These are phyloP conservation scores for Pseudomyrmex cubaensis DNA, from an alignment of 1,140 invertebrate genomes.

Conservation along the genomic window DNA sequence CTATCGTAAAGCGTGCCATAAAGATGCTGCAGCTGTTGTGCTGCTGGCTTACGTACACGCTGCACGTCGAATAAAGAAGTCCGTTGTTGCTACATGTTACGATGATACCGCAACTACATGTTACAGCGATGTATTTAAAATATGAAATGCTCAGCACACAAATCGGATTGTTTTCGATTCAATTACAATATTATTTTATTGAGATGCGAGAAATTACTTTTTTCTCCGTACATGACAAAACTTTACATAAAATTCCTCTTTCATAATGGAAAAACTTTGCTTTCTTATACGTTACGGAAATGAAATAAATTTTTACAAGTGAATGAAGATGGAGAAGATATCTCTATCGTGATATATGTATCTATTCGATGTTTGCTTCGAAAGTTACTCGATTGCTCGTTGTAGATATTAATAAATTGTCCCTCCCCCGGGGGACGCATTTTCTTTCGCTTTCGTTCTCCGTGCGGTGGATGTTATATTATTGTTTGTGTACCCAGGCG, in stretches of 20 bases:
- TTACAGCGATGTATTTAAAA: too few species aligned
- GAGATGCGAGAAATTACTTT: not conserved
- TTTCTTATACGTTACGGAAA: not conserved
- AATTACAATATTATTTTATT: not conserved
- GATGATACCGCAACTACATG: not conserved
- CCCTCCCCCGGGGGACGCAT: slow-evolving; percentile 28
- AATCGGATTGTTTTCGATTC: not conserved
- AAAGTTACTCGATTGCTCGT: slow-evolving; percentile 16
- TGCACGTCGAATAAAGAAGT: slow-evolving; percentile 50
- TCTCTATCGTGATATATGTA: too few species aligned
- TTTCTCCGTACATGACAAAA: not conserved
- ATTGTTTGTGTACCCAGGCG: slow-evolving; percentile 65
- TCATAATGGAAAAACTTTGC: not conserved
- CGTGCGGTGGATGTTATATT: slow-evolving; percentile 58
- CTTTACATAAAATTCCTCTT: too few species aligned
- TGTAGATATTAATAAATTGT: slow-evolving; percentile 70
- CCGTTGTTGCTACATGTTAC: slow-evolving; percentile 4
- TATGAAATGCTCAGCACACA: too few species aligned
- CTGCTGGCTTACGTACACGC: not conserved
- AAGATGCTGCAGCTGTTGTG: slow-evolving; percentile 54
- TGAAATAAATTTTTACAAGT: not conserved
- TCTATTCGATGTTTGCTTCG: too few species aligned
- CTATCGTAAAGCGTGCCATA: slow-evolving; percentile 67
- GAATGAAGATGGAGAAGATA: too few species aligned
- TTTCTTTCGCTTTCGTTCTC: slow-evolving; percentile 55